A percentile compares a stretch with the other conserved stretches of the same genome.
Conservation (phyloP, 2,888 invertebrate genomes). For the Erebia ligea region DNA sequence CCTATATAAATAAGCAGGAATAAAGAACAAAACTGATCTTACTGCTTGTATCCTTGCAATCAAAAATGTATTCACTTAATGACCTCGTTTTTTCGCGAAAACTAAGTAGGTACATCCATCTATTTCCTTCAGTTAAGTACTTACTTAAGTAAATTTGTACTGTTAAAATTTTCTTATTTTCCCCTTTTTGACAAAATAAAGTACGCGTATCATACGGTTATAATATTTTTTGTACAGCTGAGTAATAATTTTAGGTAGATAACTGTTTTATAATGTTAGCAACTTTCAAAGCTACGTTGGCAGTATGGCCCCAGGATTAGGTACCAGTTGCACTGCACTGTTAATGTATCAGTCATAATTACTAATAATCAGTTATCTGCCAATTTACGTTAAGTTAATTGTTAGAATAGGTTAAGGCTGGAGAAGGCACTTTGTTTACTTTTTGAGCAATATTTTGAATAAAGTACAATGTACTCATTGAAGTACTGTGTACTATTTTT, state of each 20-base stretch:
- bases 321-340: neutral
- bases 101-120: neutral
- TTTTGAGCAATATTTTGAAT: constrained; percentile 23
- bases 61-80: no score
- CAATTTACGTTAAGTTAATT: neutral
- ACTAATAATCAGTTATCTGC: neutral
- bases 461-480: constrained; percentile 7
- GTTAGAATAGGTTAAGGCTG: constrained; percentile 24
- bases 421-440: constrained; percentile 32
- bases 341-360: no score
- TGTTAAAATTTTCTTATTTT: neutral
- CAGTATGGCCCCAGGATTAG: no score
- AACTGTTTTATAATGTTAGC: no score
- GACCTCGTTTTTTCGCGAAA: neutral
- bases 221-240: neutral
- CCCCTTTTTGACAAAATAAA: neutral
- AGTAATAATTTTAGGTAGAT: no score
- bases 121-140: neutral
- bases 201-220: neutral
- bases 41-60: neutral
- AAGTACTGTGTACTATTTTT: constrained; percentile 13
- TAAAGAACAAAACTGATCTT: neutral
- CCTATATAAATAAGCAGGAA: no score
- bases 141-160: neutral
- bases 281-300: no score